A percentile compares a stretch with the other conserved stretches of the same genome.
Conservation (phyloP, 2,888 invertebrate genomes). For the Caradrina clavipalpis region DNA sequence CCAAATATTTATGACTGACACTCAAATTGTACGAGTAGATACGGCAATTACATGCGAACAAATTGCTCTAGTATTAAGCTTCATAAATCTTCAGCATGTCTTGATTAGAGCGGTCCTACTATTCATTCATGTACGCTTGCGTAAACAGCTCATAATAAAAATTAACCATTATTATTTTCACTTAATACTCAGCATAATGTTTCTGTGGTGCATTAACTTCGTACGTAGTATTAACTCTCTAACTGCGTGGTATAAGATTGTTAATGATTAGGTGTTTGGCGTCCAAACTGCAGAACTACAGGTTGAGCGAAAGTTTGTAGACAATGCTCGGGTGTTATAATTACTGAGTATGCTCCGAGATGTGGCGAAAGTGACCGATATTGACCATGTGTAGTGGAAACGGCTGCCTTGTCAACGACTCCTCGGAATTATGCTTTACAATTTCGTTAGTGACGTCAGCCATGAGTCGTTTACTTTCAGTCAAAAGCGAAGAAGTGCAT, state of each 20-base stretch:
- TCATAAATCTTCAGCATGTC: slow-evolving; percentile 30
- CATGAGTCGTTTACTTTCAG: background rate
- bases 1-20: slow-evolving; percentile 2
- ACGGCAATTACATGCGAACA: slow-evolving; percentile 8
- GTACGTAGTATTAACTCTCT: slow-evolving; percentile 61
- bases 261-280: slow-evolving; percentile 56
- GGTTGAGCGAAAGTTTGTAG: slow-evolving; percentile 80
- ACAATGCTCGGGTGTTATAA: slow-evolving; percentile 79
- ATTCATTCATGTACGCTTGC: slow-evolving; percentile 16
- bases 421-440: slow-evolving; percentile 21
- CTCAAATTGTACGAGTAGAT: background rate
- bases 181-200: slow-evolving; percentile 43
- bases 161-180: slow-evolving; percentile 44
- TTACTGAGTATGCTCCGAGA: slow-evolving; percentile 70
- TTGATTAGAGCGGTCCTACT: slow-evolving; percentile 12
- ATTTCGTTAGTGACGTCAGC: background rate
- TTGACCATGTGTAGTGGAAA: slow-evolving; percentile 42
- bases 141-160: slow-evolving; percentile 43
- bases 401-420: slow-evolving; percentile 12
- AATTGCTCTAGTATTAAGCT: slow-evolving; percentile 31
- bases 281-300: slow-evolving; percentile 66
- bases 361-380: slow-evolving; percentile 78
- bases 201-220: slow-evolving; percentile 48
- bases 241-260: slow-evolving; percentile 48
- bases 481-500: background rate